These are phyloP conservation scores for Apeltes quadracus DNA, from an alignment of 2,113 vertebrate genomes.

Conservation along the genomic window DNA sequence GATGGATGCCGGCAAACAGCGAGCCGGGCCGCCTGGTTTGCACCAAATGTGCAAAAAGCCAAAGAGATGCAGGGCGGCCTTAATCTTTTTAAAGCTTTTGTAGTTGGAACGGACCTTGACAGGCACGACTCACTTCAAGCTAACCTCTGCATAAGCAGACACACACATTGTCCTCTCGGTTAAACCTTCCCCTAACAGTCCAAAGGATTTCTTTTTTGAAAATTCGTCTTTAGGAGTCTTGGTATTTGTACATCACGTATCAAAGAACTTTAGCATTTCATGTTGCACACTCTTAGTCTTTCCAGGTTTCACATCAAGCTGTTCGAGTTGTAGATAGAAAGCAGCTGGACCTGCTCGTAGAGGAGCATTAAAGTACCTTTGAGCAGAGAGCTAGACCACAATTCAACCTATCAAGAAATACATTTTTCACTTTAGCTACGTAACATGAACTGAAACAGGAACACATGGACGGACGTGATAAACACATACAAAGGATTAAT, in stretches of 20 bases:
- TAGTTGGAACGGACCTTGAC: slow-evolving; percentile 3
- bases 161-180: slow-evolving; percentile 1
- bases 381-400: slow-evolving; percentile 12
- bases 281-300: background rate
- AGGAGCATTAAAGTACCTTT: slow-evolving; percentile 13
- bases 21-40: background rate
- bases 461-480: background rate
- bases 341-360: background rate
- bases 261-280: background rate
- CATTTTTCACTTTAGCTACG: background rate
- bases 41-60: background rate
- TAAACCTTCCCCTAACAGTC: background rate
- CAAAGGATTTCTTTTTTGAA: background rate
- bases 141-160: background rate
- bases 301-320: background rate
- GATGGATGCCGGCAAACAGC: slow-evolving; percentile 28
- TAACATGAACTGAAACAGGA: background rate
- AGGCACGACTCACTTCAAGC: background rate
- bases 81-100: background rate
- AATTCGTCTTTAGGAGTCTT: background rate
- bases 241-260: background rate
- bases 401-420: background rate
- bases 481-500: background rate
- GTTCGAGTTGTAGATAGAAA: background rate
- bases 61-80: background rate